Percentiles rank a stretch among this genome's conserved stretches.
Conservation (phyloP, 2,888 invertebrate genomes). For the Trichopria drosophilae region DNA sequence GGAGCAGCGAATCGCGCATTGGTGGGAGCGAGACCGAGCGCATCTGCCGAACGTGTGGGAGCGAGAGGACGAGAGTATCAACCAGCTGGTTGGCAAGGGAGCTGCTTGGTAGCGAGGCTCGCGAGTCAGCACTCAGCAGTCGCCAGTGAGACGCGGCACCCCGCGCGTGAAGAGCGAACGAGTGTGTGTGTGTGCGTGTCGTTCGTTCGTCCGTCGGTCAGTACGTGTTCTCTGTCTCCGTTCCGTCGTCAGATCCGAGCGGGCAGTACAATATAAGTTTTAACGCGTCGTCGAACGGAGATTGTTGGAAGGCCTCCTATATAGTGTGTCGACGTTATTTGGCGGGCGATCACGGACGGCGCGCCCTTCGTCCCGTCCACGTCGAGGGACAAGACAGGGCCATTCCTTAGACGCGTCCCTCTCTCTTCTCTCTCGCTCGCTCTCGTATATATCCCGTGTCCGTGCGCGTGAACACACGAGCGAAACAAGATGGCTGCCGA, state of each 20-base stretch:
- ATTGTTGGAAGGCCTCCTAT: too few relatives aligned
- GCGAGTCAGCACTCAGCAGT: constrained; percentile 47
- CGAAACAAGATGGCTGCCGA: constrained; percentile 82
- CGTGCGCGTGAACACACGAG: constrained; percentile 43
- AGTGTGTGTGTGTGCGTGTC: constrained; percentile 37
- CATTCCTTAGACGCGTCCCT: constrained; percentile 26
- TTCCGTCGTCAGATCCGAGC: constrained; percentile 3
- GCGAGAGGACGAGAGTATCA: constrained; percentile 21
- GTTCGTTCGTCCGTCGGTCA: constrained; percentile 37
- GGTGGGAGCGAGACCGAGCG: constrained; percentile 4
- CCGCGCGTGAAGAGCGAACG: constrained; percentile 47
- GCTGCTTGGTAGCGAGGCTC: constrained; percentile 16
- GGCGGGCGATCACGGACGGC: too few relatives aligned
- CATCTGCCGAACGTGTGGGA: constrained; percentile 20
- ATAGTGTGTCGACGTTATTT: too few relatives aligned
- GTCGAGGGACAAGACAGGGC: constrained; percentile 14
- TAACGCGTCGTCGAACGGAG: too few relatives aligned
- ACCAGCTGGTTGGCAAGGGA: constrained; percentile 19
- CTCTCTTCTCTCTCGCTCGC: constrained; percentile 31
- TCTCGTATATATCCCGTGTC: constrained; percentile 34
- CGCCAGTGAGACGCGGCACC: constrained; percentile 56
- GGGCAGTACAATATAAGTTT: too few relatives aligned
- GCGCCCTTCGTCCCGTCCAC: constrained; percentile 9
- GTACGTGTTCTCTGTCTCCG: constrained; percentile 12
- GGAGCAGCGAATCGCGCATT: constrained; percentile 12